phyloP scores from a whole-genome alignment of 1,140 invertebrate genomes.

The Venturia canescens region DNA sequence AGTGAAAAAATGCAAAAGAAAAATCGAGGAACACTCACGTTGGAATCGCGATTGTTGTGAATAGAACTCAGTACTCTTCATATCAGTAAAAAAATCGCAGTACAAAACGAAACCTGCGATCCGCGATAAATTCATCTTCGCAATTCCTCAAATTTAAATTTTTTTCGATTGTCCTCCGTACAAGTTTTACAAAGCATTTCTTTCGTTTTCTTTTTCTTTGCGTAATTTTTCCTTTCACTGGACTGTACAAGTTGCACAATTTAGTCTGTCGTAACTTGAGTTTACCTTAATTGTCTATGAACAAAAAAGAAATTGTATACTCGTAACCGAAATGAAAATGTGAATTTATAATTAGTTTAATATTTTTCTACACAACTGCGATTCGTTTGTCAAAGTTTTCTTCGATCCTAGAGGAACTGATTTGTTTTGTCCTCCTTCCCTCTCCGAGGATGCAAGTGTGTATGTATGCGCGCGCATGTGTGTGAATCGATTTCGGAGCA shows the following conservation, averaged over 20 bases:
- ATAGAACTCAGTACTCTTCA: constrained; percentile 2
- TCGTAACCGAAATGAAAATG: constrained; percentile 9
- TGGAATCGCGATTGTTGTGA: background rate
- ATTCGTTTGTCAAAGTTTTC: constrained; percentile 21
- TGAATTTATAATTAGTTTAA: constrained; percentile 36
- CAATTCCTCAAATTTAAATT: background rate
- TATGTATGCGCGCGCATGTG: background rate
- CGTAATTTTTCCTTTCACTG: background rate
- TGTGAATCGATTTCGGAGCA: constrained; percentile 5
- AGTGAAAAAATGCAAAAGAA: background rate
- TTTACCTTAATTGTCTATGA: constrained; percentile 17
- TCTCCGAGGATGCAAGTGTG: background rate
- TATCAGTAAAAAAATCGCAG: constrained; percentile 46
- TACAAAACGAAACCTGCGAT: constrained; percentile 48
- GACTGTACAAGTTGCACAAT: constrained; percentile 29
- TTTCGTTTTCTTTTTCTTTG: background rate
- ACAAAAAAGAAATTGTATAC: background rate
- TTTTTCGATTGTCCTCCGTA: background rate
- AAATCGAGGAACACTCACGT: background rate
- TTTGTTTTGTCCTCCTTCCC: background rate
- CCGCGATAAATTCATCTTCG: background rate
- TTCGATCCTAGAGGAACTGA: background rate
- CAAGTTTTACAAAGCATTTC: constrained; percentile 19
- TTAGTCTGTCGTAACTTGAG: constrained; percentile 30
- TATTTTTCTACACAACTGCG: constrained; percentile 22